phyloP scores from a whole-genome alignment of 2,113 vertebrate genomes.

The Ciconia boyciana region DNA sequence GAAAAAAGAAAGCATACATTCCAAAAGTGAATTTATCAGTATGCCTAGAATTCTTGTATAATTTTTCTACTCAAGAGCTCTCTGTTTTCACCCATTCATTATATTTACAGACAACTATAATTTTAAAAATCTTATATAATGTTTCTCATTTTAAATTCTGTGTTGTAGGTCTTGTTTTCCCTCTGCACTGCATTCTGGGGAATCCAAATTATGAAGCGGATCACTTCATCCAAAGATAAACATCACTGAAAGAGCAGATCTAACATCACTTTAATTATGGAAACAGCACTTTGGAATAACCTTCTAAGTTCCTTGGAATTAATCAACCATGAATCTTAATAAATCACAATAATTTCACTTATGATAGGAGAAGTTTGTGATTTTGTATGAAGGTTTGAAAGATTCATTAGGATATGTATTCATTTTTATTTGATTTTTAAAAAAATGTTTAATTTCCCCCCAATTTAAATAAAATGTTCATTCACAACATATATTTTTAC shows the following conservation, averaged over 20 bases:
- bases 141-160: constrained; percentile 8
- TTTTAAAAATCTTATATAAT: neutral
- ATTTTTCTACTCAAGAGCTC: neutral
- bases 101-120: neutral
- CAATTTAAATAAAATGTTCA: neutral
- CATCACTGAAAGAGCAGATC: constrained; percentile 52
- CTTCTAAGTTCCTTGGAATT: neutral
- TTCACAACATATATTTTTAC: neutral
- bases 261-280: neutral
- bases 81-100: neutral
- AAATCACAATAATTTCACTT: neutral
- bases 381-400: neutral
- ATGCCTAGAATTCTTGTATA: neutral
- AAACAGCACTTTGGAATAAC: neutral
- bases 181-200: constrained; percentile 84
- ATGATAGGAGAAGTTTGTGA: neutral
- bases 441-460: neutral
- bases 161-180: constrained; percentile 81
- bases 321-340: neutral
- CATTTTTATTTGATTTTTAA: neutral
- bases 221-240: constrained; percentile 64
- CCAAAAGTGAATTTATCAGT: neutral
- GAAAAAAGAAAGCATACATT: neutral
- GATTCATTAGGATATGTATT: neutral
- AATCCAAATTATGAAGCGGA: constrained; percentile 70